Conservation (phyloP, 2,888 invertebrate genomes). For the Apamea anceps region DNA sequence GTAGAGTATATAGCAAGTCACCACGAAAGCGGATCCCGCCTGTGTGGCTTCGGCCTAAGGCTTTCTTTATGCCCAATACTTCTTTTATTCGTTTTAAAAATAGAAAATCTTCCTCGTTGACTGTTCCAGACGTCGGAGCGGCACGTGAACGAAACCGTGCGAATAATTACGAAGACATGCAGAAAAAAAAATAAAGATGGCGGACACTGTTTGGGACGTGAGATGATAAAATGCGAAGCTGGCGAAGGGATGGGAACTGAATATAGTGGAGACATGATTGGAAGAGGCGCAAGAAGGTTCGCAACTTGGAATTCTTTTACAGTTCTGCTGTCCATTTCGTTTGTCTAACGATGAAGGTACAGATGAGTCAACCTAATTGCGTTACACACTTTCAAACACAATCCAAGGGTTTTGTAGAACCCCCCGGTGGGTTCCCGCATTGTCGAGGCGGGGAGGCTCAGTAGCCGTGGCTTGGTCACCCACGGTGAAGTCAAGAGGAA, state of each 20-base stretch:
- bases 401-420: background rate
- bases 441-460: too few relatives aligned
- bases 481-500: too few relatives aligned
- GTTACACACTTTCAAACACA: background rate
- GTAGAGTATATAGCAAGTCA: background rate
- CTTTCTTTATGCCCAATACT: background rate
- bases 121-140: conserved; percentile 5
- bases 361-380: background rate
- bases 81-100: conserved; percentile 39
- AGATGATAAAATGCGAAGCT: conserved; percentile 35
- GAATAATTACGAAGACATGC: conserved; percentile 43
- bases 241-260: conserved; percentile 9
- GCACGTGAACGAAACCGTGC: conserved; percentile 55
- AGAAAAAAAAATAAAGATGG: conserved; percentile 48
- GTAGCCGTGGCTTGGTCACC: too few relatives aligned
- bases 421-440: too few relatives aligned
- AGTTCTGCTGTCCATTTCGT: background rate
- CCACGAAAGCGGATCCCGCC: background rate
- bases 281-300: background rate
- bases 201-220: conserved; percentile 31
- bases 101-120: conserved; percentile 23
- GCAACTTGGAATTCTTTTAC: background rate
- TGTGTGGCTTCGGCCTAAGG: background rate
- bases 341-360: background rate
- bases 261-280: background rate